Evolutionary conservation across 2,797 vertebrate genomes (phyloP), one percentile per base, ranked within the genome.

Genomic region (Bradypodion pumilum): DNA sequence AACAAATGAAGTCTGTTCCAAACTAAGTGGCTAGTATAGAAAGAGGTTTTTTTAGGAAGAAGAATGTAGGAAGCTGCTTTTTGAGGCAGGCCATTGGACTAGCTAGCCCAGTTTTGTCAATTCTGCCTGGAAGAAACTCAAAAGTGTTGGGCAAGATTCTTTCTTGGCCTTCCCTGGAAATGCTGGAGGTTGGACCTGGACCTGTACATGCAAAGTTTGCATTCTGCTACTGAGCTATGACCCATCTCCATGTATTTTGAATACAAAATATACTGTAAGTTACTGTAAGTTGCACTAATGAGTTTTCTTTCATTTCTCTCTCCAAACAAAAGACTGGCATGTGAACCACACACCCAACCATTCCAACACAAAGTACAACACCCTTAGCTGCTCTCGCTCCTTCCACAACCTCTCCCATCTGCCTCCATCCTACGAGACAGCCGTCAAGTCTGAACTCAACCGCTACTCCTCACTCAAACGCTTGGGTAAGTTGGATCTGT

Each of bases 371-470:
- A 98, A 98, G 92, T 98, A 98, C 93, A 98, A 97, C 89, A 96
- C 95, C 4, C 96, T 98, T 46, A 95, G 97, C 86, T 98, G 97
- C 92, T 97, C 98, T 76, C 96, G 98, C 74, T 98, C 98, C 63
- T 96, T 98, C 90, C 98, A 98, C 95, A 98, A 98, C 94, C 96
- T 98, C 89, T 97, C 98, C 37, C 97, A 98, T 89, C 96, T 98
- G 84, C 98, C 97, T 4, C 98, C 98, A 0, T 98, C 98, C 65
- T 98, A 98, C 27, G 97, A 98, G 94, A 97, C 97, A 0, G 97
- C 97, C 63, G 95, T 97, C 94, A 98, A 98, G 89, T 97, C 97
- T 0, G 97, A 98, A 90, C 95, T 97, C 90, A 98, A 97, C 94
- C 96, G 98, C 94, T 98, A 98, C 91, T 97, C 97, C 82, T 98